phyloP scores from a whole-genome alignment of 2,888 invertebrate species.

The Drosophila pseudotakahashii region DNA sequence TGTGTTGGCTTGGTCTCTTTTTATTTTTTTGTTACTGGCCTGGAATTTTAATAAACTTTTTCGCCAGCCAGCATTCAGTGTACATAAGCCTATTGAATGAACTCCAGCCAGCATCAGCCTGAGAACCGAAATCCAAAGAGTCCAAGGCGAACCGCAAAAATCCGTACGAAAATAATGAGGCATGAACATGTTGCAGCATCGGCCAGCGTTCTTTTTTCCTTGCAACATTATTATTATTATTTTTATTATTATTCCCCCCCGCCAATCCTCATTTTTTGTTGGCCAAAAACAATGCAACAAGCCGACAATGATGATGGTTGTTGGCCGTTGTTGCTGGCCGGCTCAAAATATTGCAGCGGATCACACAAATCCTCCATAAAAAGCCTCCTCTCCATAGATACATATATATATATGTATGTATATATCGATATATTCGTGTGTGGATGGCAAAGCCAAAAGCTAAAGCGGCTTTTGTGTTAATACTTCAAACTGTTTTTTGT shows the following conservation, averaged over 20 bases:
- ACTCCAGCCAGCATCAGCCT: slow-evolving; percentile 48
- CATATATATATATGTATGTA: slow-evolving; percentile 11
- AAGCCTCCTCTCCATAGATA: slow-evolving; percentile 45
- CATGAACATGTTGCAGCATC: slow-evolving; percentile 75
- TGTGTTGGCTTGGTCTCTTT: slow-evolving; percentile 60
- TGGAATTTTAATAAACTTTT: slow-evolving; percentile 75
- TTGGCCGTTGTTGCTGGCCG: slow-evolving; percentile 22
- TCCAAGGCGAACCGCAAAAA: slow-evolving; percentile 78
- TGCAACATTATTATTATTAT: slow-evolving; percentile 68
- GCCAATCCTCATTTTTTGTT: slow-evolving; percentile 36
- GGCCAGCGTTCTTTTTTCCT: slow-evolving; percentile 33
- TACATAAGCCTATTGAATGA: slow-evolving; percentile 43
- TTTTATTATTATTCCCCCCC: slow-evolving; percentile 50
- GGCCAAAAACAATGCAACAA: slow-evolving; percentile 71
- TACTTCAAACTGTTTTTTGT: slow-evolving; percentile 69
- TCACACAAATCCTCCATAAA: slow-evolving; percentile 83
- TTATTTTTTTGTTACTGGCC: slow-evolving; percentile 21
- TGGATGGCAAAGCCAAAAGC: slow-evolving; percentile 62
- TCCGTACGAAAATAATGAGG: slow-evolving; percentile 81
- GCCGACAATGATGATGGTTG: slow-evolving; percentile 43
- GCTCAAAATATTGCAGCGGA: slow-evolving; percentile 80
- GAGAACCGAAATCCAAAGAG: slow-evolving; percentile 57
- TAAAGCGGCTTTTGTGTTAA: slow-evolving; percentile 78
- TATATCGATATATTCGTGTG: slow-evolving; percentile 8
- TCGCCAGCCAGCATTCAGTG: slow-evolving; percentile 8